Evolutionary conservation across 2,888 invertebrate genomes (phyloP).

Genomic region (Hedychridium roseum): DNA sequence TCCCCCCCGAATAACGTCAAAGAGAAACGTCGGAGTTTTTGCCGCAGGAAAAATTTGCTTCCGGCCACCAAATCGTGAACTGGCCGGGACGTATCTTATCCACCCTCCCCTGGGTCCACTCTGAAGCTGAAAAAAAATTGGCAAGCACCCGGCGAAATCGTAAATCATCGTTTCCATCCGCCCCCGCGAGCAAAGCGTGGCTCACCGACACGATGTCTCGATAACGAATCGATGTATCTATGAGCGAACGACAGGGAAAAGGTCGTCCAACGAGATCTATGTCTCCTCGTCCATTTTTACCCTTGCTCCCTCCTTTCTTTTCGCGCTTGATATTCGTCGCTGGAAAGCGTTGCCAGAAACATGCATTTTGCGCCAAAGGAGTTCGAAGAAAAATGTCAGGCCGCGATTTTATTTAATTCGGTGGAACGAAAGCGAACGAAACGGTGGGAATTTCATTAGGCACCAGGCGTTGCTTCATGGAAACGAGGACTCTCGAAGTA

Average conservation of each 20-base stretch:
- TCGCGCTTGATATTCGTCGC: no score
- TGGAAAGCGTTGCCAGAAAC: no score
- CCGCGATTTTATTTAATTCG: no score
- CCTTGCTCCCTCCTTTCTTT: no score
- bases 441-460: no score
- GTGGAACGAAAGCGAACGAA: no score
- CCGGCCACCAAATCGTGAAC: not conserved
- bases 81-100: not conserved
- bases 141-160: constrained; percentile 28
- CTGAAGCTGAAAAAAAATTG: constrained; percentile 24
- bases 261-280: constrained; percentile 18
- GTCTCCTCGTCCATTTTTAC: constrained; percentile 13
- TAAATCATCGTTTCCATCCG: constrained; percentile 32
- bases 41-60: not conserved
- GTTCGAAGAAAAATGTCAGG: no score
- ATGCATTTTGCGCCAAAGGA: no score
- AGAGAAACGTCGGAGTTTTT: not conserved
- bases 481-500: constrained; percentile 20
- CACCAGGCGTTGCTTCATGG: no score
- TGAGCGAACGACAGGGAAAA: constrained; percentile 6
- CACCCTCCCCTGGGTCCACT: constrained; percentile 9
- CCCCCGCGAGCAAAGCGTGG: not conserved
- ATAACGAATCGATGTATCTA: constrained; percentile 36
- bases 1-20: no score
- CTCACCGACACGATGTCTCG: constrained; percentile 19